Evolutionary conservation across 2,888 invertebrate genomes (phyloP), one percentile per base, ranked within the genome.

Genomic region (Cerceris rybyensis): DNA sequence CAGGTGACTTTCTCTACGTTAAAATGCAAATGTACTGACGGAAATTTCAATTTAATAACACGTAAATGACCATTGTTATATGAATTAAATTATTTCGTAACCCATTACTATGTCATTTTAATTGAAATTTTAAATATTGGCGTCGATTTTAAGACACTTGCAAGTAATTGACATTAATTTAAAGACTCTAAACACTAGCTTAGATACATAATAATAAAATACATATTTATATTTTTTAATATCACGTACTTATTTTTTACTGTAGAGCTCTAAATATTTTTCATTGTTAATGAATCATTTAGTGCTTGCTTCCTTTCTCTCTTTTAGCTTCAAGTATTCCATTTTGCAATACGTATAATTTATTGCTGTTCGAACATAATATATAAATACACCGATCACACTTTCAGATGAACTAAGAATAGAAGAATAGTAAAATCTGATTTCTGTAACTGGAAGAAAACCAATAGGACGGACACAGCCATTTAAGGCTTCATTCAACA

Each of bases 321-420:
- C n/a, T 50, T n/a, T 50, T 50, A n/a, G 6, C n/a, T n/a, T 17
- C 17, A 49, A 46, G 46, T 11, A 5, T 61, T 46, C 13, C 28
- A 49, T 6, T 11, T 17, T 49, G n/a, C 11, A 54, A 52, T 28
- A 64, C 39, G n/a, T n/a, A 52, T 52, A 64, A 64, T 64, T 64
- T 52, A 50, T 39, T 14, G 14, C n/a, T 39, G 52, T 39, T 39
- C 14, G 13, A 11, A 52, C 64, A 16, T 11, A 52, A 42, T 16
- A 11, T 0, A 50, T 39, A 42, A 42, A 11, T 14, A 14, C 50
- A 64, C 64, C 7, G 50, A 52, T 52, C 16, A 42, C 41, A 9
- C 14, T 13, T 52, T 39, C 39, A 28, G 57, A 39, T 46, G 28
- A 28, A 28, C 28, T 28, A 28, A 28, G 4, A 28, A 28, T 28